Conservation (phyloP, 2,113 vertebrate species). For the Rostratula benghalensis region DNA sequence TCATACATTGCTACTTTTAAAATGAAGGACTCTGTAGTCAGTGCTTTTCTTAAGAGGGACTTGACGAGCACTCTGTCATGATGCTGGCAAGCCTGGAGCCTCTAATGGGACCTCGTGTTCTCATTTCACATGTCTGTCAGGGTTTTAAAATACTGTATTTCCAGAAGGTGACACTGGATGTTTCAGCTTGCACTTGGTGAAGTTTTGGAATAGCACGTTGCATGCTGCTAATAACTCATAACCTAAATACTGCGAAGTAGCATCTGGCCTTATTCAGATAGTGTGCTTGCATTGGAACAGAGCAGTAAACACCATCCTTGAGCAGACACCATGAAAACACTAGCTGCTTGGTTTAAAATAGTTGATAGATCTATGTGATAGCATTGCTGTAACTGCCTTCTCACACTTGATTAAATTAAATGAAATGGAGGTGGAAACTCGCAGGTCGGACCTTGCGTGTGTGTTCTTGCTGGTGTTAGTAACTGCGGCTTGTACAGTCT, state of each 20-base stretch:
- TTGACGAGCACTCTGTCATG: neutral
- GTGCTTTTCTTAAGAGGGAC: neutral
- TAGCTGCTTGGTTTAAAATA: neutral
- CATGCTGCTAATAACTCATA: neutral
- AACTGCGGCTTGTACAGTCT: neutral
- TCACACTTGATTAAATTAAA: neutral
- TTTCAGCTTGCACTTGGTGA: neutral
- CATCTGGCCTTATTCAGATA: neutral
- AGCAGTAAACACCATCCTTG: neutral
- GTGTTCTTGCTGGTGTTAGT: neutral
- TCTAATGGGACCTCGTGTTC: neutral
- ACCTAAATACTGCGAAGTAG: neutral
- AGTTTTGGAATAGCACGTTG: neutral
- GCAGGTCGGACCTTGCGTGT: fast-evolving
- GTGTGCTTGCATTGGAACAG: fast-evolving
- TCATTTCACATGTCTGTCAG: neutral
- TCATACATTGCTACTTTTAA: conserved; percentile 21
- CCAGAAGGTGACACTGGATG: neutral
- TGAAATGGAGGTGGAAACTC: neutral
- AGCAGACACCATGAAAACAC: neutral
- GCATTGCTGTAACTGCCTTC: neutral
- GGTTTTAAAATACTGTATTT: neutral
- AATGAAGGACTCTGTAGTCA: neutral
- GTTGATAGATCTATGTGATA: neutral
- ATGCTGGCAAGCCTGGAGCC: neutral